phyloP scores from a whole-genome alignment of 2,113 vertebrate genomes.

The Stegostoma tigrinum region DNA sequence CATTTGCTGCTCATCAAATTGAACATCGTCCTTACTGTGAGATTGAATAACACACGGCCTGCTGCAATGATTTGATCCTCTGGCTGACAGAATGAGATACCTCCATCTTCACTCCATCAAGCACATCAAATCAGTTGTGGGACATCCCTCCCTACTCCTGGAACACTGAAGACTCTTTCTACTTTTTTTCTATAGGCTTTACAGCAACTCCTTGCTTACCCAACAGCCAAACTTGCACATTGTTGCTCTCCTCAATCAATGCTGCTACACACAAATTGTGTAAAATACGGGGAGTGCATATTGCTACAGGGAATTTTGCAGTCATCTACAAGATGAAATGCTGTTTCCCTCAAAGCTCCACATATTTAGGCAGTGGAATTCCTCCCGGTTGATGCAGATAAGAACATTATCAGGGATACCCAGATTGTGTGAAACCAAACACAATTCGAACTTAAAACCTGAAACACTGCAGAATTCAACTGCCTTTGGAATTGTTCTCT shows the following conservation, averaged over 20 bases:
- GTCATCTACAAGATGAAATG: not conserved
- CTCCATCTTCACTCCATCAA: constrained; percentile 8
- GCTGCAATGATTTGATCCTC: not conserved
- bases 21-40: not conserved
- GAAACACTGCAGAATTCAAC: not conserved
- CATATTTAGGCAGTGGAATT: not conserved
- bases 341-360: too few relatives aligned
- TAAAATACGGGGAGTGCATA: not conserved
- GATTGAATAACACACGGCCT: not conserved
- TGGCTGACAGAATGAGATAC: constrained; percentile 28
- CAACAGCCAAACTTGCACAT: not conserved
- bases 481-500: not conserved
- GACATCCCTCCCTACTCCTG: too few relatives aligned
- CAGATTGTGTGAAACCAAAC: not conserved
- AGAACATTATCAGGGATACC: not conserved
- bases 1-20: not conserved
- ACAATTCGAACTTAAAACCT: not conserved
- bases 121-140: not conserved
- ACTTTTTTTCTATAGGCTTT: not conserved
- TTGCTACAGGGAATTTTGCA: not conserved
- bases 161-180: not conserved
- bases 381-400: not conserved
- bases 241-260: not conserved
- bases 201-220: not conserved
- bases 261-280: not conserved